Base-by-base conservation (phyloP, 2,888 invertebrate genomes). In the Meliscaeva auricollis region DNA sequence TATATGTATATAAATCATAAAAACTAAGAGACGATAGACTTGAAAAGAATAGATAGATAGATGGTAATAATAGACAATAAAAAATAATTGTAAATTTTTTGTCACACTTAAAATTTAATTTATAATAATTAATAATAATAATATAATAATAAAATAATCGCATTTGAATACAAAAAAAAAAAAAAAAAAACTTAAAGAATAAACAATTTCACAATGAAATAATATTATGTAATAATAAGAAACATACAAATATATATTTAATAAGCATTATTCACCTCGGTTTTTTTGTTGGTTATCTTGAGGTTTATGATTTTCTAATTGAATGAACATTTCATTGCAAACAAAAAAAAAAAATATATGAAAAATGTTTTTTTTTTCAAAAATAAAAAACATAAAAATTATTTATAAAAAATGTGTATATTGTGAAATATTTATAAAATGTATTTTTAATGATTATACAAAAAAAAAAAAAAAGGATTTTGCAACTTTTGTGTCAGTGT, bases 21-120 rank as follows among this genome's bases (percentile, higher is more conserved):
- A 62, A 72, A 48, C 84, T 84, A 79, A 72, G 79, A 84, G 84
- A 84, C 75, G 79, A 79, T 64, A 84, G 75, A 79, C n/a, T 79
- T 72, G 66, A 84, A 75, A 79, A 79, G 46, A 69, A 32, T n/a
- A 26, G 26, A 78, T 41, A 70, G 44, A 66, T n/a, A 77, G 66
- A 46, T 38, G 30, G 38, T 44, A 62, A 46, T 64, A 46, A 64
- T 30, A 48, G 64, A 56, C 64, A 68, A 75, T 73, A 66, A 82
- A 46, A 77, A 83, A 70, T 72, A 77, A 68, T 73, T 82, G 54
- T 77, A 82, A 82, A 82, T 48, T n/a, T n/a, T n/a, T 73, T 77
- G 26, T 73, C 11, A 73, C n/a, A 11, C 44, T 44, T 77, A 73
- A 64, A 15, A 26, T 26, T 8, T 64, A 38, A 46, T 38, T n/a